Percentiles rank a stretch among this genome's conserved stretches.
Evolutionary conservation across 2,113 vertebrate genomes (phyloP).

Genomic region (Pangasianodon gigas): DNA sequence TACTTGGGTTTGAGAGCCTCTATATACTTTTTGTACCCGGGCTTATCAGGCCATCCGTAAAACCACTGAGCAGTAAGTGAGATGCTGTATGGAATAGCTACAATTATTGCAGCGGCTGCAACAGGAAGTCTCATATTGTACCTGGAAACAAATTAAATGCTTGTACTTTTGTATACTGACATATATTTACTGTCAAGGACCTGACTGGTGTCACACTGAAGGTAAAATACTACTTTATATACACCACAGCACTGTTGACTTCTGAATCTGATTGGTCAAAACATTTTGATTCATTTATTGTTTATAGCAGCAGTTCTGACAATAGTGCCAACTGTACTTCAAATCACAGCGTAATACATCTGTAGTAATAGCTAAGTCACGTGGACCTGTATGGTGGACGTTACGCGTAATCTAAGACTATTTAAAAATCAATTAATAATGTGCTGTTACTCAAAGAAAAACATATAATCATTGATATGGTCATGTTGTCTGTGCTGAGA

Average conservation of each 20-base stretch:
- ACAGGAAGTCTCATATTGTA: slow-evolving; percentile 62
- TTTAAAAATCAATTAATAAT: too few species aligned
- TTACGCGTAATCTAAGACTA: too few species aligned
- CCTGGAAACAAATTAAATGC: slow-evolving; percentile 46
- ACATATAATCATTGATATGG: not conserved
- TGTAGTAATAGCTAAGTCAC: not conserved
- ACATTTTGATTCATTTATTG: not conserved
- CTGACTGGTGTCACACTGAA: not conserved
- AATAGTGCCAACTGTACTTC: not conserved
- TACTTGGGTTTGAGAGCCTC: slow-evolving; percentile 75
- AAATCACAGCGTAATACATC: not conserved
- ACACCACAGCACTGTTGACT: not conserved
- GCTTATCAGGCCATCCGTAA: slow-evolving; percentile 71
- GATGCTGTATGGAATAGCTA: slow-evolving; percentile 69
- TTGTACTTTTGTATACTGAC: not conserved
- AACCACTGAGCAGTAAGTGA: slow-evolving; percentile 69
- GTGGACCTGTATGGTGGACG: too few species aligned
- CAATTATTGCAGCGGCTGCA: slow-evolving; percentile 61
- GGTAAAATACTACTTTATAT: not conserved
- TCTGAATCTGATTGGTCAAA: not conserved
- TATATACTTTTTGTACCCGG: slow-evolving; percentile 72
- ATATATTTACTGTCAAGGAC: not conserved
- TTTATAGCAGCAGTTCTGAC: not conserved
- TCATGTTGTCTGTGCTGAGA: not conserved
- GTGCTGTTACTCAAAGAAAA: not conserved